phyloP scores from a whole-genome alignment of 2,113 vertebrate species.

The Daphoenositta chrysoptera region DNA sequence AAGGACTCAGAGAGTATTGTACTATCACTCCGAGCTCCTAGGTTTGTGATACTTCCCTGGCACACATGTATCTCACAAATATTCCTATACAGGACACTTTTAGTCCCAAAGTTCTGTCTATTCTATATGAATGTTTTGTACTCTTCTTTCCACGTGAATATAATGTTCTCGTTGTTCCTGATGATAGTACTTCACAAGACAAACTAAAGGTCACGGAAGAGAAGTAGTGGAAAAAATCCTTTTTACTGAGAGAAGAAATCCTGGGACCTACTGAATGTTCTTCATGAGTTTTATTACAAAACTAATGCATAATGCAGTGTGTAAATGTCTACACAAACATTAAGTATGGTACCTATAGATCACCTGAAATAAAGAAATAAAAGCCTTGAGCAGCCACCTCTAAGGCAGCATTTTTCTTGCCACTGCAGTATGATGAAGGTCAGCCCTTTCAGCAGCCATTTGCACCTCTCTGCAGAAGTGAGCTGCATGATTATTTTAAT shows the following conservation, averaged over 20 bases:
- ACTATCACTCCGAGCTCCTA: background rate
- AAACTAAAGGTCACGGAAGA: background rate
- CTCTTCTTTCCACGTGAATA: background rate
- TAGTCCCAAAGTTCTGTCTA: background rate
- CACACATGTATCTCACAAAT: background rate
- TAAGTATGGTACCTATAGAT: background rate
- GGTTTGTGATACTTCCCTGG: background rate
- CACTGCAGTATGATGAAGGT: accelerated
- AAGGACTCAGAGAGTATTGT: background rate
- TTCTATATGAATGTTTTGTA: background rate
- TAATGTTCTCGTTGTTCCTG: background rate
- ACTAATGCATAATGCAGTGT: background rate
- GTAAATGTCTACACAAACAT: background rate
- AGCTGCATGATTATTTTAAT: background rate
- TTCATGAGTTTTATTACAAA: background rate
- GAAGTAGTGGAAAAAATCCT: background rate
- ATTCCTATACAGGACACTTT: background rate
- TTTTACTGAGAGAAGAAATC: background rate
- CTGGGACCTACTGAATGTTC: background rate
- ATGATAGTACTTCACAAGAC: background rate
- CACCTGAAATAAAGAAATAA: background rate
- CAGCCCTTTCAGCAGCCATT: background rate
- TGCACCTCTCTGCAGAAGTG: background rate
- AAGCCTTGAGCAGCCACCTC: background rate
- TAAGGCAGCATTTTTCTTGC: background rate